Base-by-base conservation (phyloP, 2,113 vertebrate genomes). In the Actenoides hombroni region DNA sequence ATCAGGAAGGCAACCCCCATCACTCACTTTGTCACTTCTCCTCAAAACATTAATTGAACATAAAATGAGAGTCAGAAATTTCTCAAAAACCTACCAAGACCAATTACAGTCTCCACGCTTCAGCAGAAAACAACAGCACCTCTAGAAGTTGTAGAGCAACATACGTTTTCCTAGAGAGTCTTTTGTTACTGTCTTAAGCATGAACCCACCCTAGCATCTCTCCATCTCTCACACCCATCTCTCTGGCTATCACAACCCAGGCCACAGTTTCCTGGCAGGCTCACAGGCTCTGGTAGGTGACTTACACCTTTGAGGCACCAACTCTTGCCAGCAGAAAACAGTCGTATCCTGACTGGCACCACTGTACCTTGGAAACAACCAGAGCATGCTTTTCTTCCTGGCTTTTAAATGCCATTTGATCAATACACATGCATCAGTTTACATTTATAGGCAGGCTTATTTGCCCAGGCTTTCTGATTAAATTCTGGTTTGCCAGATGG, bases 401-500 rank as follows among this genome's bases (percentile, higher is more conserved):
- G 49, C 49, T 51, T 94, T 88, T 57, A 94, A 94, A 86, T 9
- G 53, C 5, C 16, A 37, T 57, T 78, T 78, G 33, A 86, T 68
- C 39, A 71, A 57, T 5, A 69, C 1, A 4, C 29, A 10, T 37
- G 44, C 65, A 35, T 5, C 6, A 1, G 40, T 82, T 82, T 40
- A 73, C 37, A 57, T 35, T 44, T 54, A 61, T 28, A 54, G 9
- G 74, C 24, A 75, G 26, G 29, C 29, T 40, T 82, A 40, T 42
- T 60, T 86, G 77, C 53, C 59, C 8, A 11, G 48, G 20, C 10
- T 89, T 70, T 76, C 78, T 57, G n/a, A 88, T 85, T 80, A 83
- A 94, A 88, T 77, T 48, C 54, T 21, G n/a, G 13, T 57, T 89
- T 87, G 82, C 37, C 67, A 92, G 70, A 40, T 63, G n/a, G 81